Evolutionary conservation across 23 tunicate species (phyloP).

Genomic region (Ciona savignyi): DNA sequence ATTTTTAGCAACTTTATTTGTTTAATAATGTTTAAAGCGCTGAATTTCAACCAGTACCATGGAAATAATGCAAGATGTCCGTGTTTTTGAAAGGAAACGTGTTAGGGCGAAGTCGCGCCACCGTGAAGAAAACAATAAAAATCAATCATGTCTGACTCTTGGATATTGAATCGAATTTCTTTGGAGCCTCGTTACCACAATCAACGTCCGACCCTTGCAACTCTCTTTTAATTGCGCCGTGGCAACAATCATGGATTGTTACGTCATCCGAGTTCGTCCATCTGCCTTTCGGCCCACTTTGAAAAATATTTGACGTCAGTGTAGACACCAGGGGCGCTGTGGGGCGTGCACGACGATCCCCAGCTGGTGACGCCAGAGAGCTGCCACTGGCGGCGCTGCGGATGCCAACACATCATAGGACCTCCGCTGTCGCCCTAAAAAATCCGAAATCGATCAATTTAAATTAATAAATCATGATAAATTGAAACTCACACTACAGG

Average conservation of each 20-base stretch:
- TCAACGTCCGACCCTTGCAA: background rate
- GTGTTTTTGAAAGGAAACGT: too few relatives aligned
- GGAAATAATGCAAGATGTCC: too few relatives aligned
- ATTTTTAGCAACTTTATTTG: too few relatives aligned
- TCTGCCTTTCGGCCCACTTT: slow-evolving; percentile 21
- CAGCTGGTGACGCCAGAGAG: slow-evolving; percentile 84
- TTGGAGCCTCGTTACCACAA: background rate
- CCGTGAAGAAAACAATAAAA: background rate
- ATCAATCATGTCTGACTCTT: background rate
- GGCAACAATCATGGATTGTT: too few relatives aligned
- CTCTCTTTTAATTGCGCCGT: too few relatives aligned
- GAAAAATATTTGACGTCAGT: slow-evolving; percentile 54
- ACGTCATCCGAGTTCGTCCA: background rate
- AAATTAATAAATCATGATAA: background rate
- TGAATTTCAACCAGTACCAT: too few relatives aligned
- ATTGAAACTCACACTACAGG: slow-evolving; percentile 68
- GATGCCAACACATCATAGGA: slow-evolving; percentile 87
- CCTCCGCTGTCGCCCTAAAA: slow-evolving; percentile 95
- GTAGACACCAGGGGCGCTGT: slow-evolving; percentile 92
- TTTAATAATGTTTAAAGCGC: too few relatives aligned
- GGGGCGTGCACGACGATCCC: slow-evolving; percentile 78
- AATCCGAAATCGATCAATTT: background rate
- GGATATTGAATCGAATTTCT: too few relatives aligned
- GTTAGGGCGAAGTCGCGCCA: background rate
- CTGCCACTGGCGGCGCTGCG: slow-evolving; percentile 58